Base-by-base conservation (phyloP, 2,888 invertebrate species). In the Cephus pulcher region DNA sequence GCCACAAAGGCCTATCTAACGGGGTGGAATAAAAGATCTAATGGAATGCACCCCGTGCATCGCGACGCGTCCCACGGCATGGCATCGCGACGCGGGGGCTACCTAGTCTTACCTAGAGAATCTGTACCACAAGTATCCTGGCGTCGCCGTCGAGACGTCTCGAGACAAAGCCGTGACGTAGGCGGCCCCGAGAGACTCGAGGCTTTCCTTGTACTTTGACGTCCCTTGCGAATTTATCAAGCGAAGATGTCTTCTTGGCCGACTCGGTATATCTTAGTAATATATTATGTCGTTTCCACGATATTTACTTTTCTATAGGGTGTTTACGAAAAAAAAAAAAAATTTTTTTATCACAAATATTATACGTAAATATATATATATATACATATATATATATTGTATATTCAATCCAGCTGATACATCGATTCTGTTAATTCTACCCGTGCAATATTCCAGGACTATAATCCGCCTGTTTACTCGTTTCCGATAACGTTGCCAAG, bases 21-120 rank as follows among this genome's bases (percentile, higher is more conserved):
- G 33, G 71, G 71, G 12, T 71, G 71, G 71, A 71, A 71, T 71
- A 71, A 71, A 71, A 71, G 33, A 71, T 32, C 71, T 12, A 71
- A 34, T 23, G 74, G 37, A 74, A 74, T 74, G 74, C 74, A 74
- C 12, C 74, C 74, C 34, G 11, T 74, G 74, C 74, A 74, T 74
- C 74, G 71, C 32, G 71, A 12, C 30, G 32, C 34, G 35, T 74
- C 23, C 23, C 74, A 12, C 34, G 23, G 35, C 12, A n/a, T 34
- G 71, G 74, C 74, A 74, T 74, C 74, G 71, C 32, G 71, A 12
- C 30, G 32, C 34, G 35, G 1, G 3, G 0, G 30, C 32, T 32
- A 71, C 71, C 33, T 12, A 71, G 56, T 56, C 23, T 23, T 23
- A 23, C 56, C 23, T 9, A 56, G 15, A 56, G 23, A 56, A 56